Base-by-base conservation (phyloP, 2,888 invertebrate species). In the Hydroisotoma schaefferi region DNA sequence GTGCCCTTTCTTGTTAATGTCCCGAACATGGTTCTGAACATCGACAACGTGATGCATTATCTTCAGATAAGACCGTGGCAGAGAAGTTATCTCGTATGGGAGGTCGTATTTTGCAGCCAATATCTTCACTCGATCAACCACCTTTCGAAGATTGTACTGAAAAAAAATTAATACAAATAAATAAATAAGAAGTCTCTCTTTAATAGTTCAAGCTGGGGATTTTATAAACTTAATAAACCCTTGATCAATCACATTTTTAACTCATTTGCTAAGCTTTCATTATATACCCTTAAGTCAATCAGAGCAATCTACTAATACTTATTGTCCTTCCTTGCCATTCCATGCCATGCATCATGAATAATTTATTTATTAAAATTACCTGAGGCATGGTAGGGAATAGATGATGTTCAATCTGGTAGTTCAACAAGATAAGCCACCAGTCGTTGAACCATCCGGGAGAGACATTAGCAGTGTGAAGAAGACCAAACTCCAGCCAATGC, bases 401-500 rank as follows among this genome's bases (percentile, higher is more conserved):
- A 25, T 54, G 56, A 22, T 57, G 57, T 29, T 54, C 56, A 25
- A 61, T 56, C 26, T 57, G 57, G 47, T 57, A 57, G 26, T 57
- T 52, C 26, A 60, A 44, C 15, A 60, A 43, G 27, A 61, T 57
- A 2, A 57, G 53, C 61, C 57, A 61, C 61, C 61, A 61, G 43
- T 61, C 61, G 28, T 61, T 61, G 26, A 61, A 61, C 47, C 28
- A 33, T 43, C 53, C 48, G 2, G 61, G 61, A 26, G 38, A 53
- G 1, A 61, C 33, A 33, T 61, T 61, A 2, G 62, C 62, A 18
- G 62, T 62, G 44, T 62, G 62, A 10, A 55, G 58, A 12, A 55
- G 26, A 3, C 62, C 62, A 23, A 58, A 62, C 48, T 62, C 62
- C 6, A 62, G 48, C 62, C 62, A 62, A 25, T 62, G 62, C n/a